A percentile compares a stretch with the other conserved stretches of the same genome.
Evolutionary conservation across 2,888 invertebrate genomes (phyloP).

Genomic region (Philaethria dido): DNA sequence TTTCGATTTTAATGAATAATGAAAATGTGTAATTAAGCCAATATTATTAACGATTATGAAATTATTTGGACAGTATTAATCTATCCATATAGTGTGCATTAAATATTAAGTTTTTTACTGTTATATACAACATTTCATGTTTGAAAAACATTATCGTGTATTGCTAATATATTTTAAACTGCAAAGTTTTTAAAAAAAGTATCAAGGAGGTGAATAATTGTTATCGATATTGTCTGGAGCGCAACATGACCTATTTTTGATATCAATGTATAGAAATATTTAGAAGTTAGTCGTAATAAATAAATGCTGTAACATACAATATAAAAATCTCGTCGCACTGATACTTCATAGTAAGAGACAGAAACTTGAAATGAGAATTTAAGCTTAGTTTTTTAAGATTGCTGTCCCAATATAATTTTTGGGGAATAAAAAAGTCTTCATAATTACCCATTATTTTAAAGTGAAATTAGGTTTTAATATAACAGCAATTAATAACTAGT

Average conservation of each 20-base stretch:
- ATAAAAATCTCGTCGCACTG: neutral
- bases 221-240: too few species aligned
- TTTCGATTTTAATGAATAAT: neutral
- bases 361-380: neutral
- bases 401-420: neutral
- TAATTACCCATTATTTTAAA: slow-evolving; percentile 10
- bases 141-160: neutral
- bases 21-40: neutral
- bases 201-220: too few species aligned
- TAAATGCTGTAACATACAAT: neutral
- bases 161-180: neutral
- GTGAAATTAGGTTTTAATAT: slow-evolving; percentile 6
- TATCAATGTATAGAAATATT: neutral
- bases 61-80: slow-evolving; percentile 20
- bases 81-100: slow-evolving; percentile 14
- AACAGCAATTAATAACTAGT: neutral
- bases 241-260: neutral
- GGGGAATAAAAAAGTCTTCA: neutral
- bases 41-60: neutral
- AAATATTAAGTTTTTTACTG: slow-evolving; percentile 12
- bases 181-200: neutral
- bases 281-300: neutral
- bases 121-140: neutral
- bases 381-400: neutral
- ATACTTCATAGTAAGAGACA: slow-evolving; percentile 17